Conservation (phyloP, 2,113 vertebrate species). For the Chinchilla lanigera region DNA sequence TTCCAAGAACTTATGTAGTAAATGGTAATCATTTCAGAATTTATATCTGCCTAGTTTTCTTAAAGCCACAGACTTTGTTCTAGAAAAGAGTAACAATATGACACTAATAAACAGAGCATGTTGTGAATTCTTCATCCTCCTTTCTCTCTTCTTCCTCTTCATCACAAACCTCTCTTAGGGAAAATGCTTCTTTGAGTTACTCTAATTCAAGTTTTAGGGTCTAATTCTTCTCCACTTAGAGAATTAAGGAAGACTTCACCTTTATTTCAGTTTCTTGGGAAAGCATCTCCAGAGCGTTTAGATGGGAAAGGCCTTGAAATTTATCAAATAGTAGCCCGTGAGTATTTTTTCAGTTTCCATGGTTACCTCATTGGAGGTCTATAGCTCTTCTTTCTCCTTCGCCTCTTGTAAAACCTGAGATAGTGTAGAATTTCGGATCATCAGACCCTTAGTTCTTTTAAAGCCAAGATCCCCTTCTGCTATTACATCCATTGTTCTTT, state of each 20-base stretch:
- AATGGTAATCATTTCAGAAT: background rate
- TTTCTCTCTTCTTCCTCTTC: constrained; percentile 94
- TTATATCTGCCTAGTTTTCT: constrained; percentile 52
- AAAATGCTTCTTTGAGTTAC: constrained; percentile 92
- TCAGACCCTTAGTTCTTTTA: constrained; percentile 97
- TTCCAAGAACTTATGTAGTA: constrained; percentile 68
- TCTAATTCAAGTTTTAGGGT: constrained; percentile 90
- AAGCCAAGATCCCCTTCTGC: constrained; percentile 98
- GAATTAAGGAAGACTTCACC: constrained; percentile 93
- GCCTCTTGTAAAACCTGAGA: constrained; percentile 90
- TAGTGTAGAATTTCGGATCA: constrained; percentile 92
- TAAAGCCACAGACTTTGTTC: constrained; percentile 57
- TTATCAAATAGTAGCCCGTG: background rate
- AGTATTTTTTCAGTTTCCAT: too few relatives aligned
- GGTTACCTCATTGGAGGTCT: too few relatives aligned
- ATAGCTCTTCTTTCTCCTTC: too few relatives aligned
- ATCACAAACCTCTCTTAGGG: constrained; percentile 95
- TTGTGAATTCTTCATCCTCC: constrained; percentile 65
- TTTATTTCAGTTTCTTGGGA: constrained; percentile 63
- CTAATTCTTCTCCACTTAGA: constrained; percentile 91
- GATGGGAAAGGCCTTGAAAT: too few relatives aligned
- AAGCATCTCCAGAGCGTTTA: too few relatives aligned
- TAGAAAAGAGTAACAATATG: constrained; percentile 25
- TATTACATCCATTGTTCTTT: constrained; percentile 99
- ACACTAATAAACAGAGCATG: constrained; percentile 39